These are phyloP conservation scores for Ceratothoa steindachneri DNA, from an alignment of 2,888 invertebrate genomes.

Conservation along the genomic window DNA sequence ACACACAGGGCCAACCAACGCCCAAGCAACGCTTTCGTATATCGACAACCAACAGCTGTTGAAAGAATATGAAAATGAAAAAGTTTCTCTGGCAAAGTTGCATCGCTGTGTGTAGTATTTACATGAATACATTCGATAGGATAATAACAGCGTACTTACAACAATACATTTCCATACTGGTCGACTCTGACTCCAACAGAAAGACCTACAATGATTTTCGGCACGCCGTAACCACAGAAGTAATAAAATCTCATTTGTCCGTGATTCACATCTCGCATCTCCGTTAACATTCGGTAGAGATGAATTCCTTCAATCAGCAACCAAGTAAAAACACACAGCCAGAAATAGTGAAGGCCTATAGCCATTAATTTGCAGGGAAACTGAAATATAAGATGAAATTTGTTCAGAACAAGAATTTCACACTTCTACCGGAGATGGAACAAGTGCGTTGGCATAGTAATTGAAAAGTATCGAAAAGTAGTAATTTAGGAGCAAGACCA, in stretches of 20 bases:
- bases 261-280: constrained; percentile 92
- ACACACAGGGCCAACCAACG: constrained; percentile 85
- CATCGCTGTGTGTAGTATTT: no score
- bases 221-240: constrained; percentile 84
- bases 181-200: constrained; percentile 89
- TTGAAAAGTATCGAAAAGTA: not conserved
- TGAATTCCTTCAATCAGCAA: constrained; percentile 87
- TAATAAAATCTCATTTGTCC: constrained; percentile 89
- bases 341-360: constrained; percentile 87
- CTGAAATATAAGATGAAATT: constrained; percentile 56
- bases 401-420: constrained; percentile 6
- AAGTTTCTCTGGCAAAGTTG: no score
- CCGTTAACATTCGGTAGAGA: constrained; percentile 86
- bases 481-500: not conserved
- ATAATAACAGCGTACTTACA: constrained; percentile 38
- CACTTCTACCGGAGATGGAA: not conserved
- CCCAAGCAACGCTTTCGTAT: constrained; percentile 91
- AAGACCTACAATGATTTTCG: constrained; percentile 83
- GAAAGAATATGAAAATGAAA: not conserved
- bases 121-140: no score
- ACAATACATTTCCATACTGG: constrained; percentile 74
- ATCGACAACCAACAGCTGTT: constrained; percentile 90
- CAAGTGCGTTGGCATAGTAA: not conserved
- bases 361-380: constrained; percentile 83
- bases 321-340: constrained; percentile 87